Base-by-base conservation (phyloP, 2,113 vertebrate genomes). In the Nothobranchius kuhntae region DNA sequence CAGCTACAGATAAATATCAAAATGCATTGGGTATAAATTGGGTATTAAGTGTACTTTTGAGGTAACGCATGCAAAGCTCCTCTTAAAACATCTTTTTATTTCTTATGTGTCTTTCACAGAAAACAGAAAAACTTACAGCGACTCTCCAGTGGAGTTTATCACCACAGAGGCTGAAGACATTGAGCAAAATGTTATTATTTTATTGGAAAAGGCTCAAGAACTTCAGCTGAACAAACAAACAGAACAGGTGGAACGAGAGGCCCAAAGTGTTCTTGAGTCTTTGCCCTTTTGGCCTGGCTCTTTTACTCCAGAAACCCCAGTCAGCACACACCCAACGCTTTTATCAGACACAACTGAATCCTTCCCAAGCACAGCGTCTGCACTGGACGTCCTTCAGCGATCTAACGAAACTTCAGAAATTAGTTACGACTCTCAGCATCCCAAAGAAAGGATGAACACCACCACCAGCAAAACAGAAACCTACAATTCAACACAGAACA, bases 251-350 rank as follows among this genome's bases (percentile, higher is more conserved):
- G 91, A 93, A 80, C 89, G 94, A 38, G 96, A 98, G 86, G 96
- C 93, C 55, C 92, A 95, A 66, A 95, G 95, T 15, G 93, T 91
- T n/a, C 90, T 99, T 9, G 95, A 96, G 81, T 93, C 95, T n/a
- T 82, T 96, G 24, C 92, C 89, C 1, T 24, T 68, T 50, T 89
- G 73, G 51, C 58, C 78, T 35, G 66, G 4, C 0, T 0, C 58
- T 17, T 72, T 69, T 17, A 70, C 66, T 11, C 45, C 60, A 62
- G 81, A 82, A 64, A 68, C 53, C 15, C 61, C 58, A 0, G 15
- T 70, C 26, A 59, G 62, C 6, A 65, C 69, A 17, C 62, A 66
- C 14, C 44, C 71, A 36, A 81, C 68, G 10, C 46, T 55, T 44
- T 13, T 13, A 15, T 15, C 80, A 72, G 61, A 75, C 13, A 65